Evolutionary conservation across 2,888 invertebrate species (phyloP).

Genomic region (Morpho helenor): DNA sequence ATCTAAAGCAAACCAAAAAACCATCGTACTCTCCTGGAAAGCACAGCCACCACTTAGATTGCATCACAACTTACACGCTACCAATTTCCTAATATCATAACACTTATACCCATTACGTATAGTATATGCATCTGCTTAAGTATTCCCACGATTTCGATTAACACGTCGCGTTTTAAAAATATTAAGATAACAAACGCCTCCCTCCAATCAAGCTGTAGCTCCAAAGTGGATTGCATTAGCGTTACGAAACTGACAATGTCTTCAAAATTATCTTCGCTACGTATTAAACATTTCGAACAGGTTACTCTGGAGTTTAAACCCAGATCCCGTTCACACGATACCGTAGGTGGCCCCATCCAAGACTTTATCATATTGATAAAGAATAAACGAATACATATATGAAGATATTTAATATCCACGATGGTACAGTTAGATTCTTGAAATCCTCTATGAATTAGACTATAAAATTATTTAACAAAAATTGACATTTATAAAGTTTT

Average conservation of each 20-base stretch:
- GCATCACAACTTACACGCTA: too few relatives aligned
- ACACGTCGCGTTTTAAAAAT: conserved; percentile 11
- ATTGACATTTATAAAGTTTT: too few relatives aligned
- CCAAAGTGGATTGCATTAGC: conserved; percentile 14
- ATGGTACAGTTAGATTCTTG: too few relatives aligned
- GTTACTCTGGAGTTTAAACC: conserved; percentile 31
- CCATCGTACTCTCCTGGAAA: too few relatives aligned
- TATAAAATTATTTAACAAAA: too few relatives aligned
- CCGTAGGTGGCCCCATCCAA: too few relatives aligned
- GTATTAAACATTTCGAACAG: conserved; percentile 30
- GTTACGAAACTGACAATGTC: conserved; percentile 51
- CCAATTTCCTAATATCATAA: neutral
- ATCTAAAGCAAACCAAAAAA: too few relatives aligned
- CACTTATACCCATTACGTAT: neutral
- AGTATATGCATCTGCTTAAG: conserved; percentile 11
- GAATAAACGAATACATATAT: too few relatives aligned
- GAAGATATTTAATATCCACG: too few relatives aligned
- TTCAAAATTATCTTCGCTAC: conserved; percentile 41
- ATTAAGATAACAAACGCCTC: conserved; percentile 13
- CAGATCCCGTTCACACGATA: conserved; percentile 23
- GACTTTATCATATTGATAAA: too few relatives aligned
- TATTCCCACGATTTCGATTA: conserved; percentile 18
- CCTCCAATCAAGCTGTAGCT: neutral
- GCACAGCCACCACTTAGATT: too few relatives aligned
- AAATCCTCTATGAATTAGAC: too few relatives aligned